Percentiles rank a stretch among this genome's conserved stretches.
Evolutionary conservation across 1,140 invertebrate genomes (phyloP).

Genomic region (Oscheius sp.): DNA sequence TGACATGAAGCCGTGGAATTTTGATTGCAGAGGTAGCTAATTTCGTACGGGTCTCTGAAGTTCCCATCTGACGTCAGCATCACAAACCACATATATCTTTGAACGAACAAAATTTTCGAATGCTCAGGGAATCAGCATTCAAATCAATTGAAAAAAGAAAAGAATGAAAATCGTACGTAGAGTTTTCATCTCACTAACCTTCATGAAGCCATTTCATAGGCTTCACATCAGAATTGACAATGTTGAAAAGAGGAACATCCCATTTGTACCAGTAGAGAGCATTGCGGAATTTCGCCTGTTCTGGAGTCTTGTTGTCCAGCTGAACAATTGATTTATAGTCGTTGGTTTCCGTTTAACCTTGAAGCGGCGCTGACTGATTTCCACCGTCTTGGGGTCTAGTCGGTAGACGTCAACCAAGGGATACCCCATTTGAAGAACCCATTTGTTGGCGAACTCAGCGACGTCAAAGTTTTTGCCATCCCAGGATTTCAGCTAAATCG

Average conservation of each 20-base stretch:
- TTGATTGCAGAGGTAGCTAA: no score
- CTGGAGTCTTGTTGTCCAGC: slow-evolving; percentile 50
- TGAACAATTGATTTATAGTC: background rate
- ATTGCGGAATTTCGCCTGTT: slow-evolving; percentile 47
- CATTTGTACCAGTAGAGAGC: slow-evolving; percentile 43
- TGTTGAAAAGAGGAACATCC: slow-evolving; percentile 35
- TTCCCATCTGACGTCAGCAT: no score
- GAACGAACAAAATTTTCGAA: no score
- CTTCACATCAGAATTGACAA: slow-evolving; percentile 32
- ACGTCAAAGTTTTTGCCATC: slow-evolving; percentile 7
- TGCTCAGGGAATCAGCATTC: no score
- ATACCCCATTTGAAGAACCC: slow-evolving; percentile 53
- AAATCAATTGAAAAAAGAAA: no score
- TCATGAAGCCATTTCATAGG: slow-evolving; percentile 41
- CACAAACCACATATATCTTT: no score
- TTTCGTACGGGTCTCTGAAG: no score
- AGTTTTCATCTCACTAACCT: no score
- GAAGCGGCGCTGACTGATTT: slow-evolving; percentile 52
- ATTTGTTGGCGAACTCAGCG: slow-evolving; percentile 16
- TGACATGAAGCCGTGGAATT: no score
- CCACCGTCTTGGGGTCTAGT: slow-evolving; percentile 46
- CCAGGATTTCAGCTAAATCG: slow-evolving; percentile 24
- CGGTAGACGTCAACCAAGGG: slow-evolving; percentile 50
- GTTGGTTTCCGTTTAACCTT: slow-evolving; percentile 32
- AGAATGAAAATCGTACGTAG: no score